Base-by-base conservation (phyloP, 2,113 vertebrate species). In the Conger conger region DNA sequence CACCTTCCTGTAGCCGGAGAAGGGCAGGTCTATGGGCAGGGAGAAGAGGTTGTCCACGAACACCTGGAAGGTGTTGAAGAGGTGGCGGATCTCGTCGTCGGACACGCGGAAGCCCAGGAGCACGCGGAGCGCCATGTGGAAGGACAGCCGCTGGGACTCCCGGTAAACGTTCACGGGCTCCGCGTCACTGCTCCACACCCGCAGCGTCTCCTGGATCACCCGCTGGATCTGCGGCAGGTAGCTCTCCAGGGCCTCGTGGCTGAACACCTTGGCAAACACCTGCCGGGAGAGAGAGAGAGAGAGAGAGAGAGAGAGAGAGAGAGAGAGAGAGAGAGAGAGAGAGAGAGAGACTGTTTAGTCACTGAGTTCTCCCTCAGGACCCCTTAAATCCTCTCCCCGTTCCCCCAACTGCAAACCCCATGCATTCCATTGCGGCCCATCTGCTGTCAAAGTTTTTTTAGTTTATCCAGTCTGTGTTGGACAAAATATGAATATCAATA, bases 11-110 rank as follows among this genome's bases (percentile, higher is more conserved):
- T 99, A 99, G 79, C 98, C 98, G 0, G 96, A 99, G 81, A 99
- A 99, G 1, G 98, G 98, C 93, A 99, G 91, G 86, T 99, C 98
- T 20, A 99, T 94, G 0, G 98, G 98, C 89, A 99, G 85, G 54
- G 97, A 98, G 95, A 99, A 99, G 84, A 99, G 96, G 0, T 99
- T 99, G 92, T 99, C 97, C 77, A 99, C 96, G 0, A 99, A 99
- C 83, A 99, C 97, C 93, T 99, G 98, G 91, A 97, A 99, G 89
- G 98, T 97, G 54, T 95, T 93, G 0, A 99, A 99, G 84, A 99
- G 96, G 79, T 94, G 94, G 3, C 86, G 93, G 77, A 99, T 97
- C 82, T 99, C 97, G 87, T 98, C 97, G 0, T 99, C 97, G 0
- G 97, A 96, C 80, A 98, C 96, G 73, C 97, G 94, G 93, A 99